Evolutionary conservation across 2,113 vertebrate genomes (phyloP).

Genomic region (Dromiciops gliroides): DNA sequence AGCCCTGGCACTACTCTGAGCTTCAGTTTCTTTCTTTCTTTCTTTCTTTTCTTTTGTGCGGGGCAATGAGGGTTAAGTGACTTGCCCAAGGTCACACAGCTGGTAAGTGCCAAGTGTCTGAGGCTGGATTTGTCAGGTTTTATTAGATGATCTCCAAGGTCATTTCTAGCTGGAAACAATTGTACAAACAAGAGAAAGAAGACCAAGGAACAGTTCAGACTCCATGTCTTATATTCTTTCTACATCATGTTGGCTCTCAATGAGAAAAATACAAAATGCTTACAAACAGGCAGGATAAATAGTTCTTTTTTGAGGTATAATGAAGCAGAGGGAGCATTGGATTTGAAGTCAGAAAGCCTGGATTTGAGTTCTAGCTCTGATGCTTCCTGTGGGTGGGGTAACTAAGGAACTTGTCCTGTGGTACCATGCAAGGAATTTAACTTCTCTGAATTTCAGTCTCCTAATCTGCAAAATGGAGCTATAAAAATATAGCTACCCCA

Average conservation of each 20-base stretch:
- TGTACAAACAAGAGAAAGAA: not conserved
- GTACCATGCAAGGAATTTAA: not conserved
- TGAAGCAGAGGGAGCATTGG: not conserved
- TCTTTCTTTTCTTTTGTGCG: no score
- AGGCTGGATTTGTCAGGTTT: no score
- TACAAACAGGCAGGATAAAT: not conserved
- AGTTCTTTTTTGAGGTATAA: not conserved
- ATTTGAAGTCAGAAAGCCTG: not conserved
- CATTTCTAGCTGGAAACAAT: not conserved
- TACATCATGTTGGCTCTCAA: not conserved
- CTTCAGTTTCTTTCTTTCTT: no score
- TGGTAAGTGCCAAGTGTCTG: no score
- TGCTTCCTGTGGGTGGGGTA: not conserved
- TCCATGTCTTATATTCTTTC: not conserved
- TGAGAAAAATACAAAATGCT: not conserved
- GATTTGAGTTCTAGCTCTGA: not conserved
- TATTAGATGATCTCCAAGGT: no score
- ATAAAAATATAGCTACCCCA: not conserved
- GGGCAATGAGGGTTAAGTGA: no score
- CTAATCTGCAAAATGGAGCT: not conserved
- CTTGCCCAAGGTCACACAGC: no score
- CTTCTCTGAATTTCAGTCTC: not conserved
- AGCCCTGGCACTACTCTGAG: no score
- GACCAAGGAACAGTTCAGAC: not conserved
- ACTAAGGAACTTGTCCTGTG: not conserved